Conservation (phyloP, 2,888 invertebrate genomes). For the Pterostichus madidus region DNA sequence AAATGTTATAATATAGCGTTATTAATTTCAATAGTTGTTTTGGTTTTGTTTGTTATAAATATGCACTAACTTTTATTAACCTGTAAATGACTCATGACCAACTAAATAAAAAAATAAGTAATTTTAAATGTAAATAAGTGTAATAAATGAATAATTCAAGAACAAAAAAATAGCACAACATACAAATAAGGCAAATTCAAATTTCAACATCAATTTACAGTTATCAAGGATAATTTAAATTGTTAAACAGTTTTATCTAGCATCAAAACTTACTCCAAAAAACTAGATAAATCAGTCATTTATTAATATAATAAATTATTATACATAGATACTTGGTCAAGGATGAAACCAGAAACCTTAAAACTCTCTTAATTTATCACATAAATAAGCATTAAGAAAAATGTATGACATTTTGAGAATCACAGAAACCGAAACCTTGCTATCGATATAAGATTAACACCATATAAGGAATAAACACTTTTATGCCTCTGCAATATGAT, state of each 20-base stretch:
- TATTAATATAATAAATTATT: slow-evolving; percentile 36
- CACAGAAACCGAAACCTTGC: slow-evolving; percentile 36
- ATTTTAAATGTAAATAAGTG: slow-evolving; percentile 38
- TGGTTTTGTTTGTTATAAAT: background rate
- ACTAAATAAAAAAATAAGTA: background rate
- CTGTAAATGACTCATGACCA: background rate
- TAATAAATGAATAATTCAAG: slow-evolving; percentile 41
- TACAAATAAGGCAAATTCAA: slow-evolving; percentile 39
- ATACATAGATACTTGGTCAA: slow-evolving; percentile 40
- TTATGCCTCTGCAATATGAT: slow-evolving; percentile 46
- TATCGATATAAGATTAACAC: slow-evolving; percentile 32
- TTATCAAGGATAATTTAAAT: slow-evolving; percentile 15
- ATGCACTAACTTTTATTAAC: background rate
- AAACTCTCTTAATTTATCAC: slow-evolving; percentile 11
- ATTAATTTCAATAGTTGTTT: too few species aligned
- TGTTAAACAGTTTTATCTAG: background rate
- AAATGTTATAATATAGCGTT: too few species aligned
- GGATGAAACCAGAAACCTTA: slow-evolving; percentile 34
- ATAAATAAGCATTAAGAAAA: background rate
- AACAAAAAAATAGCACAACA: slow-evolving; percentile 40
- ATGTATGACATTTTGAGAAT: slow-evolving; percentile 47
- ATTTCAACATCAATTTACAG: slow-evolving; percentile 36
- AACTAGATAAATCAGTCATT: background rate
- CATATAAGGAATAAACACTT: slow-evolving; percentile 52
- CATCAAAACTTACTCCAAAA: background rate